Percentiles rank a stretch among this genome's conserved stretches.
Conservation (phyloP, 2,888 invertebrate genomes). For the Cotesia congregata region DNA sequence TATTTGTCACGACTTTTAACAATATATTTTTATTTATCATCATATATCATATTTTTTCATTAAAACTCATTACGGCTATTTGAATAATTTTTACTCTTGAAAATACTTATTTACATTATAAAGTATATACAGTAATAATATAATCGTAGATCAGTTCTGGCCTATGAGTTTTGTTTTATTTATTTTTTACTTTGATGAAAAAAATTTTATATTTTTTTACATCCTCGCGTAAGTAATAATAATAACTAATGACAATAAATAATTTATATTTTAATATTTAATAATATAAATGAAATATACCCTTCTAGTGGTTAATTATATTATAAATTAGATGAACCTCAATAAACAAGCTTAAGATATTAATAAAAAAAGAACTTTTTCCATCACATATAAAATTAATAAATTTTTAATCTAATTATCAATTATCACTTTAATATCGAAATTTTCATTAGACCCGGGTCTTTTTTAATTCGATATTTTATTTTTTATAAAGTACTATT, state of each 20-base stretch:
- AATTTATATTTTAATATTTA: neutral
- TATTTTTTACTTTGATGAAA: constrained; percentile 2
- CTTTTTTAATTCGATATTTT: neutral
- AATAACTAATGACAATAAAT: neutral
- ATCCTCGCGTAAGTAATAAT: neutral
- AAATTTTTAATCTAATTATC: neutral
- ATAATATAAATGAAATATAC: neutral
- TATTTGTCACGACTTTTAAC: neutral
- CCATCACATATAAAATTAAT: neutral
- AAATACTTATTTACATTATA: constrained; percentile 60
- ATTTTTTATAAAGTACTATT: neutral
- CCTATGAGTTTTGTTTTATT: constrained; percentile 47
- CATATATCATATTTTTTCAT: constrained; percentile 23
- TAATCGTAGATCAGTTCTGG: constrained; percentile 59
- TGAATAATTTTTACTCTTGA: constrained; percentile 22
- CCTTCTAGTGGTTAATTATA: neutral
- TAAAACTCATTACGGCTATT: neutral
- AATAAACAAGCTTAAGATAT: neutral
- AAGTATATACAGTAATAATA: constrained; percentile 61
- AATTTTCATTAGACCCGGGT: neutral
- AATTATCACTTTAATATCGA: neutral
- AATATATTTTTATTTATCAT: constrained; percentile 26
- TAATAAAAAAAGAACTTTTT: neutral
- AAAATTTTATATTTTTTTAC: neutral
- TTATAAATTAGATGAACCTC: neutral